A percentile compares a stretch with the other conserved stretches of the same genome.
Conservation (phyloP, 2,797 vertebrate species). For the Notolabrus celidotus region DNA sequence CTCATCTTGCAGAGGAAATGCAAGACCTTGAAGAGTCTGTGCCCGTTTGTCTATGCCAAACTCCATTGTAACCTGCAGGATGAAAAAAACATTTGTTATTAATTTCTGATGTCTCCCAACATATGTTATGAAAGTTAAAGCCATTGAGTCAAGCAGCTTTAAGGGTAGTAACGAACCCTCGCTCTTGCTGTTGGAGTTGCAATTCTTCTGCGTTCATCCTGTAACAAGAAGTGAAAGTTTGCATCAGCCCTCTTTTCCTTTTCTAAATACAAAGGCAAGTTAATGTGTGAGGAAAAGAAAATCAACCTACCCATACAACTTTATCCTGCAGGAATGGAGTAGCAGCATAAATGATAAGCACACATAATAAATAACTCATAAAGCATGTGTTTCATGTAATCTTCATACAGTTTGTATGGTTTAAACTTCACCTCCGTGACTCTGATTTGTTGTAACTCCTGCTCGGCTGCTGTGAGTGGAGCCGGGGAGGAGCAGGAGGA, state of each 20-base stretch:
- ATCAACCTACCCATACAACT: conserved; percentile 84
- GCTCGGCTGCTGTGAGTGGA: conserved; percentile 93
- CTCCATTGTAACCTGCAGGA: conserved; percentile 92
- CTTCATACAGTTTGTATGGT: not conserved
- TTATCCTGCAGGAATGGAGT: conserved; percentile 79
- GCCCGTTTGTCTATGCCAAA: conserved; percentile 96
- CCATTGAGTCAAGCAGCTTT: not conserved
- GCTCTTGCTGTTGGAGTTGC: conserved; percentile 79
- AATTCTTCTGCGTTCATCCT: conserved; percentile 85
- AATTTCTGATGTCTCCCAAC: not conserved
- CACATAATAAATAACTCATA: not conserved
- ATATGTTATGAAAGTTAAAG: not conserved
- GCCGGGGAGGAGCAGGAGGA: conserved; percentile 90
- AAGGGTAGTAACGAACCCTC: conserved; percentile 68
- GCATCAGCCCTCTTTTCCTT: not conserved
- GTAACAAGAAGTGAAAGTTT: conserved; percentile 33
- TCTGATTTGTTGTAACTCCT: conserved; percentile 94
- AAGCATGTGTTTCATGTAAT: not conserved
- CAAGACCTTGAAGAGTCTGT: conserved; percentile 94
- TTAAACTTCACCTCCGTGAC: conserved; percentile 90
- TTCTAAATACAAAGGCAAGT: not conserved
- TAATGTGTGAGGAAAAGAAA: conserved; percentile 16
- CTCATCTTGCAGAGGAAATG: conserved; percentile 93
- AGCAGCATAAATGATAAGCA: conserved; percentile 18
- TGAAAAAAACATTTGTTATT: not conserved